Percentiles rank a stretch among this genome's conserved stretches.
Evolutionary conservation across 2,888 invertebrate genomes (phyloP).

Genomic region (Hirtodrosophila confusa): DNA sequence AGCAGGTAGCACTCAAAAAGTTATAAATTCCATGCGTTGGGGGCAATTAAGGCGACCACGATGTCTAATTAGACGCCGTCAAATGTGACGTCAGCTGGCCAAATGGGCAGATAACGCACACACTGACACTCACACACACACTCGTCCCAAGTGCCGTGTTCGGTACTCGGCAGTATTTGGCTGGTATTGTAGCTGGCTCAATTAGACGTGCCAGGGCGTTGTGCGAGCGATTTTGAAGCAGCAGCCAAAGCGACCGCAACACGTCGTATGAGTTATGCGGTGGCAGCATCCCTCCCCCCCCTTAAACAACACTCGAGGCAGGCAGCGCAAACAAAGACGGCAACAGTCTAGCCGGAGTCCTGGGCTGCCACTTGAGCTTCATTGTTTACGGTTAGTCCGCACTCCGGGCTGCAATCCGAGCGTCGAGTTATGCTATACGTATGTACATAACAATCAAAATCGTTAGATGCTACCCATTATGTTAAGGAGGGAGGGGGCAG

Average conservation of each 20-base stretch:
- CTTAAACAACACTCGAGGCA: constrained; percentile 22
- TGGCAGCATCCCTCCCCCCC: constrained; percentile 6
- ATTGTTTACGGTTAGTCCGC: constrained; percentile 60
- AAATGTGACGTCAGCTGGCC: constrained; percentile 49
- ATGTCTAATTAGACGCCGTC: constrained; percentile 73
- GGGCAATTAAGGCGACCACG: constrained; percentile 73
- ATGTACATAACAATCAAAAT: constrained; percentile 70
- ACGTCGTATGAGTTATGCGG: constrained; percentile 70
- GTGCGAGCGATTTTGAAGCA: constrained; percentile 50
- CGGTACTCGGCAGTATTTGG: constrained; percentile 7
- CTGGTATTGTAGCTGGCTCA: constrained; percentile 40
- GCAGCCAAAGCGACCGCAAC: constrained; percentile 49
- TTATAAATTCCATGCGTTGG: constrained; percentile 66
- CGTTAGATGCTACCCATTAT: constrained; percentile 62
- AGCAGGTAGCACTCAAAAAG: constrained; percentile 46
- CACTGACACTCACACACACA: constrained; percentile 18
- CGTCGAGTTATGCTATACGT: constrained; percentile 41
- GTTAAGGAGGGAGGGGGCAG: constrained; percentile 4
- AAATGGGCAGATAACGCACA: constrained; percentile 61
- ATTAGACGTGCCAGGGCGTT: constrained; percentile 61
- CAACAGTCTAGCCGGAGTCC: constrained; percentile 39
- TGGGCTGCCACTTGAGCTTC: constrained; percentile 44
- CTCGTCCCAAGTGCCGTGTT: no score
- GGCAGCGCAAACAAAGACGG: constrained; percentile 38
- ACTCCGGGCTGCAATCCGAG: constrained; percentile 60